Evolutionary conservation across 2,113 vertebrate genomes (phyloP).

Genomic region (Psilopsiagon aymara): DNA sequence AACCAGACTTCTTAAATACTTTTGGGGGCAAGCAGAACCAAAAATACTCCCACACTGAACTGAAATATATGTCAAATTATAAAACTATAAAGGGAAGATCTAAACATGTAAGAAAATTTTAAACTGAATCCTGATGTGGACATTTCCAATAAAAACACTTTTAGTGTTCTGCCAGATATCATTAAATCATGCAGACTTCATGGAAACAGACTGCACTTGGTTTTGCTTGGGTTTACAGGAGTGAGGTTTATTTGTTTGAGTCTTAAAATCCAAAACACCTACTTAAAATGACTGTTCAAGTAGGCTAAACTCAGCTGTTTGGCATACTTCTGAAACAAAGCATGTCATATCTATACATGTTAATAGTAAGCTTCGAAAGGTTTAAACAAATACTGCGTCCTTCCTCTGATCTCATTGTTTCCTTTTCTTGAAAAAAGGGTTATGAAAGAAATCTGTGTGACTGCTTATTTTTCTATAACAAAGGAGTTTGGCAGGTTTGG

Average conservation of each 20-base stretch:
- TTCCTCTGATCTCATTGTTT: not conserved
- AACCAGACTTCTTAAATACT: not conserved
- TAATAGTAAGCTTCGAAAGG: not conserved
- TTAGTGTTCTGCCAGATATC: not conserved
- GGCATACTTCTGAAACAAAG: not conserved
- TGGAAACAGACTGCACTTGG: not conserved
- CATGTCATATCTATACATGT: not conserved
- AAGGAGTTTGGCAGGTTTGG: not conserved
- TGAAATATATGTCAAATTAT: not conserved
- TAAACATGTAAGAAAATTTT: not conserved
- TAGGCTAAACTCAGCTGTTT: not conserved
- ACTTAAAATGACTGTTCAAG: not conserved
- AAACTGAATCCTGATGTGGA: not conserved
- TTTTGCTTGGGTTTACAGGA: not conserved
- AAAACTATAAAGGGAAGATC: not conserved
- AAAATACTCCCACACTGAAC: not conserved
- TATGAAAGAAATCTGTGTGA: not conserved
- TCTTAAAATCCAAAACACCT: not conserved
- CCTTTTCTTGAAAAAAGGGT: not conserved
- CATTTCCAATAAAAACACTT: not conserved
- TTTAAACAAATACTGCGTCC: not conserved
- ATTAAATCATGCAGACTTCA: not conserved
- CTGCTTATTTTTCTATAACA: not conserved
- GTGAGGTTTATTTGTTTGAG: not conserved
- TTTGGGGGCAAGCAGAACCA: not conserved